Evolutionary conservation across 2,113 vertebrate species (phyloP), one percentile per base, ranked within the genome.

Genomic region (Toxotes chatareus): DNA sequence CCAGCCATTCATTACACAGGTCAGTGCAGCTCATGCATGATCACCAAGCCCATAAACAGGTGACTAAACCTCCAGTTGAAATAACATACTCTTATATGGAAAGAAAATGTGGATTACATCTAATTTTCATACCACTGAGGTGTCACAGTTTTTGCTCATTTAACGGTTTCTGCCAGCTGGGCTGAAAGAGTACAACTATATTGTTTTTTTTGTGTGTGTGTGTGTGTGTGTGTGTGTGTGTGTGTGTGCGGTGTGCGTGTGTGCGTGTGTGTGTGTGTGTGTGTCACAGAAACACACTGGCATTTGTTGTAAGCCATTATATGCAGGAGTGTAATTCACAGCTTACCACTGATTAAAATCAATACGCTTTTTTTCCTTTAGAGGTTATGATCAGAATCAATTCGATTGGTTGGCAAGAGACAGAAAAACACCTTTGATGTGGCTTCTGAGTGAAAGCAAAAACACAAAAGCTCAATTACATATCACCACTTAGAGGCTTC

Each of bases 111-210:
- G 80, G 61, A 71, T 79, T 79, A 80, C 73, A 60, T 82, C 65
- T 83, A 2, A 82, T 88, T 87, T 90, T 87, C 91, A 90, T 80
- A 75, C 86, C 81, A 46, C 13, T 16, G 76, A 92, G 88, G 86
- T 93, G 91, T 93, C 88, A 86, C 32, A 87, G 90, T 90, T 93
- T 92, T 89, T 93, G 88, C 86, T 88, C 89, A 47, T 90, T 93
- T 89, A 91, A 87, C 74, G 36, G 90, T 91, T 93, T 94, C 92
- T 68, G 3, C 82, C 86, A 82, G 82, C 85, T 85, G 86, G 62
- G 17, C 76, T 66, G 84, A 79, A 86, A 86, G 64, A 73, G 76
- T 82, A 74, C 74, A 75, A 73, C 84, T 44, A 76, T 65, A 60
- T 80, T 32, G 80, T 86, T 59, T 27, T 27, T 27, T 27, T 27